Evolutionary conservation across 2,888 invertebrate genomes (phyloP).

Genomic region (Folsomia manolachei): DNA sequence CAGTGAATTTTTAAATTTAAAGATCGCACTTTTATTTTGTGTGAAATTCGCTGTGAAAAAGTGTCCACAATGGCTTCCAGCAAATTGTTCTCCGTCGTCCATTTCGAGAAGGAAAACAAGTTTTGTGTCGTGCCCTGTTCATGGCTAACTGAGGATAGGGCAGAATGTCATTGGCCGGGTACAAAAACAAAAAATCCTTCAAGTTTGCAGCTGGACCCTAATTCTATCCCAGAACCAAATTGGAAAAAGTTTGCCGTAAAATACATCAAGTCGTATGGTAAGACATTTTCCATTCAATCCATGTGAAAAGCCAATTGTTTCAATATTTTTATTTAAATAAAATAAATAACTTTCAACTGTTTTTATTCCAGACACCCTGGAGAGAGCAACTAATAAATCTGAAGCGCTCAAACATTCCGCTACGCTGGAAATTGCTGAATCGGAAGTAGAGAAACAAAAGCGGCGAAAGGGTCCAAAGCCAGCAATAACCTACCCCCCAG

Average conservation of each 20-base stretch:
- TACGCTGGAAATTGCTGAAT: no score
- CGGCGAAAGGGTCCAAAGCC: no score
- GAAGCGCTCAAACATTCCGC: no score
- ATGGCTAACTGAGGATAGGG: neutral
- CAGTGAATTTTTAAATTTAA: no score
- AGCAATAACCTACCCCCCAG: no score
- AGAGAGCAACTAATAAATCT: neutral
- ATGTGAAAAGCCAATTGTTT: neutral
- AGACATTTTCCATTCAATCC: neutral
- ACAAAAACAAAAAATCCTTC: neutral
- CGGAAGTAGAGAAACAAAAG: no score
- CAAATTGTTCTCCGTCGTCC: neutral
- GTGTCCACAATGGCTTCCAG: neutral
- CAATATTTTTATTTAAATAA: neutral
- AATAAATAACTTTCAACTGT: no score
- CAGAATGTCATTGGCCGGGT: neutral
- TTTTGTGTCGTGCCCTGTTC: neutral
- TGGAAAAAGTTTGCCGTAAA: neutral
- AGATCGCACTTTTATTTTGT: no score
- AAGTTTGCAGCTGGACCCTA: neutral
- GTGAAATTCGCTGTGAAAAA: no score
- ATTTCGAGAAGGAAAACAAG: neutral
- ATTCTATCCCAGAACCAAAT: neutral
- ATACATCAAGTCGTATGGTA: neutral
- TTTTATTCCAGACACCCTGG: neutral